Base-by-base conservation (phyloP, 1,140 invertebrate species). In the Gryon sp. region DNA sequence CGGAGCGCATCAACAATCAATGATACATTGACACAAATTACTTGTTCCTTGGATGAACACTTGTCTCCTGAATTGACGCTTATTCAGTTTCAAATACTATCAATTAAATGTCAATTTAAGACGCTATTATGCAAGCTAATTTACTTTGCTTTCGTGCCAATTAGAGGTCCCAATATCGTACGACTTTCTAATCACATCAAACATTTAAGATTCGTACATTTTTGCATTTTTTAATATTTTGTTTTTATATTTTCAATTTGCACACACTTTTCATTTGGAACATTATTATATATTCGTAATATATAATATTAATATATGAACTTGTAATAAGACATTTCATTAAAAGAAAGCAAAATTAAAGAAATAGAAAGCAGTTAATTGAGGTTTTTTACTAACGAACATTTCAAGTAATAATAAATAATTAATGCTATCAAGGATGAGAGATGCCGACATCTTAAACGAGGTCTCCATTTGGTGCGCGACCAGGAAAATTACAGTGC, bases 81-180 rank as follows among this genome's bases (percentile, higher is more conserved):
- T 55, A 62, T 55, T 62, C 32, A 15, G 45, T 28, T 43, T 30
- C 34, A 60, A 52, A 60, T 70, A 53, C 46, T n/a, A 20, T 53
- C 57, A 55, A 72, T 72, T 62, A 72, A 72, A 62, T 34, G 18
- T 8, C 48, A 72, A 72, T 62, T 72, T 72, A 72, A 72, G 68
- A 72, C 48, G 43, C 59, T 69, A 68, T 57, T 40, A 52, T 26
- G 22, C 26, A 8, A 18, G 30, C 24, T 57, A 19, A 36, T 52
- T 70, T 41, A 43, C 65, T 59, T 69, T 50, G 5, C 34, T 52
- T 30, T 38, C 43, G n/a, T 18, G 65, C 59, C 65, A 69, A 50
- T 69, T 69, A 48, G 45, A 38, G 3, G 26, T 15, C 11, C 7
- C 24, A 41, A 22, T 53, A 41, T 30, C 24, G 24, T 48, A 62